Percentiles rank a stretch among this genome's conserved stretches.
Conservation (phyloP, 2,113 vertebrate species). For the Azemiops feae region DNA sequence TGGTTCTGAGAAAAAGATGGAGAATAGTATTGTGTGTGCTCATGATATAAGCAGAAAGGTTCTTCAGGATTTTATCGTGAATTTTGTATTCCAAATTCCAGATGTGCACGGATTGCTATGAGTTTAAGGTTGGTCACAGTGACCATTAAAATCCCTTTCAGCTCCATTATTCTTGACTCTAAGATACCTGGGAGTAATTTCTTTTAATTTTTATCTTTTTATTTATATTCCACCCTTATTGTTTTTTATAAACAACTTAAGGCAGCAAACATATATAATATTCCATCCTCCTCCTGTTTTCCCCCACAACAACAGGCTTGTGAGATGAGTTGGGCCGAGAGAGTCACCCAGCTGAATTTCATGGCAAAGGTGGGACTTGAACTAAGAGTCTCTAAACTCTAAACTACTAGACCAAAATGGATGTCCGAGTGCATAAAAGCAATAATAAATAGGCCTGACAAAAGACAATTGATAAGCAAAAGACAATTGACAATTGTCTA, state of each 20-base stretch:
- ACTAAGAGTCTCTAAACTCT: not conserved
- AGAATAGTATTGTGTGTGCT: conserved; percentile 42
- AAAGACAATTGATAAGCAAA: not conserved
- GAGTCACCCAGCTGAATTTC: not conserved
- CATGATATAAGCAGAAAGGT: conserved; percentile 26
- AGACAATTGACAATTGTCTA: not conserved
- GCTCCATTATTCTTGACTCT: not conserved
- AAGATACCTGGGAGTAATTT: not conserved
- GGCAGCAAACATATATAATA: not conserved
- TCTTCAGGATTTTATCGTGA: conserved; percentile 37
- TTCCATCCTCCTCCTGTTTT: not conserved
- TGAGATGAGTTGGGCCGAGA: not conserved
- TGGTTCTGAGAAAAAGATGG: conserved; percentile 23
- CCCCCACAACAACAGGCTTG: not conserved
- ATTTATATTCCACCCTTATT: not conserved
- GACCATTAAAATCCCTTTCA: not conserved
- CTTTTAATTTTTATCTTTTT: not conserved
- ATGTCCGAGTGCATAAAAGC: not conserved
- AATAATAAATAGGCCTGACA: not conserved
- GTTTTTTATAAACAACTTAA: not conserved
- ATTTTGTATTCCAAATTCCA: conserved; percentile 23
- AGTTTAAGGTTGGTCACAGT: not conserved
- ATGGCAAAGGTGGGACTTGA: not conserved
- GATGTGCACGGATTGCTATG: not conserved
- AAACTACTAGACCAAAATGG: not conserved